Evolutionary conservation across 2,888 invertebrate species (phyloP), one percentile per base, ranked within the genome.

Genomic region (Liodrosophila aerea): DNA sequence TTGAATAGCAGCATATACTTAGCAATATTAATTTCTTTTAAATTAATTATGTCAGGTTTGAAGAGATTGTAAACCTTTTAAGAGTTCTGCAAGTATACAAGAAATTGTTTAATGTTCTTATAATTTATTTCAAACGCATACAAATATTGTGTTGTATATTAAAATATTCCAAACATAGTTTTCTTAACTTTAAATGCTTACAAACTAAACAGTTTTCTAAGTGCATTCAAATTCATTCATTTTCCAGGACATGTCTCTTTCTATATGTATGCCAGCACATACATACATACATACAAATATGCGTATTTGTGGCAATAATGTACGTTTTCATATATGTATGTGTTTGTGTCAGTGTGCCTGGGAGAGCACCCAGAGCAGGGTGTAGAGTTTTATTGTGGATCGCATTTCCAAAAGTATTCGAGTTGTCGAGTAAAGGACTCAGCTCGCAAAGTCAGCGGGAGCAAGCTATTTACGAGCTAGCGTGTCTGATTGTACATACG

Each of bases 191-290:
- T n/a, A n/a, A n/a, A n/a, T n/a, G n/a, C n/a, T n/a, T n/a, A n/a
- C n/a, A n/a, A n/a, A n/a, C n/a, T n/a, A n/a, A n/a, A n/a, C n/a
- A n/a, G n/a, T n/a, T n/a, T n/a, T n/a, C n/a, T n/a, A n/a, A 27
- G 81, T 77, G 84, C 36, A 47, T 12, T 56, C 4, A 39, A 53
- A 49, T 62, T 73, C 66, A 77, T 81, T 67, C 46, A 67, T 67
- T 84, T 81, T 76, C 71, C 71, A 81, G 71, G 77, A 62, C 76
- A 62, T 57, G 50, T 18, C 46, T 30, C 15, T 34, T 41, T 40
- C 16, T 36, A 16, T 9, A 34, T 36, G 45, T 33, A 29, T 5
- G 5, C 5, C 2, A 2, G 5, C 22, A 22, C 22, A 37, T 33
- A 11, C 27, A n/a, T 22, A 34, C n/a, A 7, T 7, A 13, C 29